These are phyloP conservation scores for Meghimatium bilineatum DNA, from an alignment of 2,888 invertebrate species.

Conservation along the genomic window DNA sequence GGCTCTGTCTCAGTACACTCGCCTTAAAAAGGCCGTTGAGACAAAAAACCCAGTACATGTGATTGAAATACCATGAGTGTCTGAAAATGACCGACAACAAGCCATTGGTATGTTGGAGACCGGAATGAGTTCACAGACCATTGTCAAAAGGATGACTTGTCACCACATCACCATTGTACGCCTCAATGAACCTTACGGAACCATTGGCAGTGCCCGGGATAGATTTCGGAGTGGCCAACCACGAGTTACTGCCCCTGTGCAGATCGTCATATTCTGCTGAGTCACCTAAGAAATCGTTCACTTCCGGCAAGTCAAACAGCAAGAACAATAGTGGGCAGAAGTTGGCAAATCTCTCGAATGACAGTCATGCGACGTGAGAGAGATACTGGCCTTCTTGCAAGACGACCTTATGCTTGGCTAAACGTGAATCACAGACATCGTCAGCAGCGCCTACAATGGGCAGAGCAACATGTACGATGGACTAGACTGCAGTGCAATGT, in stretches of 20 bases:
- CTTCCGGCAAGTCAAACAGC: background rate
- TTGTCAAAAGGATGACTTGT: conserved; percentile 9
- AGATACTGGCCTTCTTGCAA: too few species aligned
- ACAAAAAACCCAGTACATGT: conserved; percentile 14
- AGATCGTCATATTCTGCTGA: background rate
- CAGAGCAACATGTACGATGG: too few species aligned
- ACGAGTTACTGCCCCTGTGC: background rate
- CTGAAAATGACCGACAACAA: background rate
- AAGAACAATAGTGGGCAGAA: background rate
- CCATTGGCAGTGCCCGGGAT: conserved; percentile 2
- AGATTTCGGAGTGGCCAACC: background rate
- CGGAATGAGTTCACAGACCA: conserved; percentile 12
- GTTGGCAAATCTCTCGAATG: background rate
- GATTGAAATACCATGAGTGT: conserved; percentile 3
- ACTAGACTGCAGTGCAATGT: too few species aligned
- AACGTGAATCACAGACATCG: too few species aligned
- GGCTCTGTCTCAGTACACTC: background rate
- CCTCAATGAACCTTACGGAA: background rate
- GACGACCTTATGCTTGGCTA: too few species aligned
- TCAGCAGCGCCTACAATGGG: too few species aligned
- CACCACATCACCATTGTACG: conserved; percentile 1
- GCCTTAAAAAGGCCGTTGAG: conserved; percentile 11
- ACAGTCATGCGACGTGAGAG: background rate
- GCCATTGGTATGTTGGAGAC: conserved; percentile 11
- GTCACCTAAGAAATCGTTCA: background rate